Evolutionary conservation across 2,888 invertebrate genomes (phyloP).

Genomic region (Lamellibrachia satsuma): DNA sequence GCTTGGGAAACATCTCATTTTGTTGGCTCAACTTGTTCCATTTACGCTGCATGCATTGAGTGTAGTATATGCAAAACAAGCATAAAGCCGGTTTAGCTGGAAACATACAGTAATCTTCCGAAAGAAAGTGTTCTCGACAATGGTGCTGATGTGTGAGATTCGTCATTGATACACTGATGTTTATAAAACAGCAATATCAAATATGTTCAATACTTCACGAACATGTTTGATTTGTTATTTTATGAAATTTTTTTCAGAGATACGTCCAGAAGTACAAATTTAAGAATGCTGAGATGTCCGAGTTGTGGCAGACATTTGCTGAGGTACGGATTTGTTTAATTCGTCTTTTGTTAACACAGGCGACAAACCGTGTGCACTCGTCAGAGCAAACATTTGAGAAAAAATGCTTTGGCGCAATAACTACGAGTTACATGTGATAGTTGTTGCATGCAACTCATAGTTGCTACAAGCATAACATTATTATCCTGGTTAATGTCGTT

Average conservation of each 20-base stretch:
- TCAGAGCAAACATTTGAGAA: background rate
- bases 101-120: background rate
- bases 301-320: conserved; percentile 61
- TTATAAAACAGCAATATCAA: background rate
- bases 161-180: background rate
- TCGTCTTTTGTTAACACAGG: background rate
- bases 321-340: conserved; percentile 47
- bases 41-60: too few relatives aligned
- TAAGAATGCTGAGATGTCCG: conserved; percentile 59
- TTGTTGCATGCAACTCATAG: background rate
- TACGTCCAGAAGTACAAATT: conserved; percentile 59
- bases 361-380: conserved; percentile 5
- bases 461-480: background rate
- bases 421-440: too few relatives aligned
- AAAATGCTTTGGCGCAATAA: too few relatives aligned
- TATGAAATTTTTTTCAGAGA: conserved; percentile 44
- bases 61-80: too few relatives aligned
- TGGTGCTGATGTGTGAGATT: background rate
- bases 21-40: too few relatives aligned
- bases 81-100: too few relatives aligned
- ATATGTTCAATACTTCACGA: background rate
- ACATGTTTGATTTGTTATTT: background rate
- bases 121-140: background rate
- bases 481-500: background rate
- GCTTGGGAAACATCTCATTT: too few relatives aligned